Percentiles rank a stretch among this genome's conserved stretches.
Evolutionary conservation across 1,140 invertebrate genomes (phyloP).

Genomic region (Drosophila oshimai): DNA sequence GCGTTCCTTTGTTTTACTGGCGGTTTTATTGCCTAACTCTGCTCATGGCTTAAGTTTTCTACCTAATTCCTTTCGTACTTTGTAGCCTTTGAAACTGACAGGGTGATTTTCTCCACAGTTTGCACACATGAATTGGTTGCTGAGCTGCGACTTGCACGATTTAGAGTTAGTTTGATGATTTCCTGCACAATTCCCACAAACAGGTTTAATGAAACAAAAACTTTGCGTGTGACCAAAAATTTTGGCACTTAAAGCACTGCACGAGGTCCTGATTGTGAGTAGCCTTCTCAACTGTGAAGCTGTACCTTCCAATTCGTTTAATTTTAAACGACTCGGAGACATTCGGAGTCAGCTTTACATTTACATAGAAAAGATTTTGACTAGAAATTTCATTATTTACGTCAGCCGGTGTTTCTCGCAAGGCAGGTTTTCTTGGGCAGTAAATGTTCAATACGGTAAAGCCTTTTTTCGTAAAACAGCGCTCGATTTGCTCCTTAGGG

Average conservation of each 20-base stretch:
- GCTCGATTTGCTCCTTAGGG: conserved; percentile 5
- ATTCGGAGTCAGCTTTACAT: conserved; percentile 3
- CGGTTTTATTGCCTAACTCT: neutral
- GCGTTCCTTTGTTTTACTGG: neutral
- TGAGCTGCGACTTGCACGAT: neutral
- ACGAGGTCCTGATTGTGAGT: neutral
- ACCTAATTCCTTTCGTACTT: neutral
- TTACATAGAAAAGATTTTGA: conserved; percentile 12
- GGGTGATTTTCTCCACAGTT: neutral
- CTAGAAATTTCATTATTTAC: neutral
- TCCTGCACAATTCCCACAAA: conserved; percentile 10
- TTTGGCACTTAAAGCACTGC: conserved; percentile 13
- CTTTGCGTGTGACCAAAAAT: conserved; percentile 11
- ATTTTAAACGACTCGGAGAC: conserved; percentile 3
- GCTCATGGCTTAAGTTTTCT: neutral
- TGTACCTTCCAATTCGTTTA: conserved; percentile 6
- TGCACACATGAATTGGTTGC: neutral
- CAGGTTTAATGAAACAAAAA: conserved; percentile 12
- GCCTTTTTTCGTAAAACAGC: conserved; percentile 4
- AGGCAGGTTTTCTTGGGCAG: conserved; percentile 6
- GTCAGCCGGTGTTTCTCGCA: neutral
- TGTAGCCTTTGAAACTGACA: neutral
- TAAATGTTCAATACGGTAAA: conserved; percentile 15
- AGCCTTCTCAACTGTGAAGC: conserved; percentile 9
- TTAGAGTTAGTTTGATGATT: neutral